Evolutionary conservation across 2,797 vertebrate species (phyloP).

Genomic region (Acrossocheilus wenchowensis): DNA sequence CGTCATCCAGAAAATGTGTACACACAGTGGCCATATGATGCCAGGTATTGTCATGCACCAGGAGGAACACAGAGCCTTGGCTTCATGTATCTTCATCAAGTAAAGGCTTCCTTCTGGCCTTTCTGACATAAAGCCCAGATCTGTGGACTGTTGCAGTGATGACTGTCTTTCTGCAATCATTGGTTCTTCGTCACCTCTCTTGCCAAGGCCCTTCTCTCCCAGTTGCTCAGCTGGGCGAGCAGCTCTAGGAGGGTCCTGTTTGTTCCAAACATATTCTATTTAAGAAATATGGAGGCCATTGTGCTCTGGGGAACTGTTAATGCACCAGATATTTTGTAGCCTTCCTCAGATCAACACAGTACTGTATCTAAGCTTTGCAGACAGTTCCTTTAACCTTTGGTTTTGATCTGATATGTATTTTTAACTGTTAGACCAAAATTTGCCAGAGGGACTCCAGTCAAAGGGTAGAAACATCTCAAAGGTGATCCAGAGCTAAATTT

Average conservation of each 20-base stretch:
- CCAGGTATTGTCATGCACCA: too few relatives aligned
- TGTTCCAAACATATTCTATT: neutral
- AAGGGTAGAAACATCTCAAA: neutral
- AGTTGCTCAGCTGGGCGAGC: neutral
- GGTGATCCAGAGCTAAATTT: neutral
- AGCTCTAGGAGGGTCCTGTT: neutral
- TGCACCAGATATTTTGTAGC: neutral
- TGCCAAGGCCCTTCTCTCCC: neutral
- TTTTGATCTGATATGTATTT: neutral
- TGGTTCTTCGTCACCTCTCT: neutral
- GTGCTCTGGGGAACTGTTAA: neutral
- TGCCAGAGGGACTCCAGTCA: neutral
- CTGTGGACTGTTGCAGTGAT: neutral
- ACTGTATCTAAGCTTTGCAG: neutral
- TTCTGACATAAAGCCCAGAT: neutral
- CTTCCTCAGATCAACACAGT: neutral
- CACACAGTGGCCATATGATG: too few relatives aligned
- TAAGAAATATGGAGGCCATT: neutral
- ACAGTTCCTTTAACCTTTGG: neutral
- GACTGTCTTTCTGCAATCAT: neutral
- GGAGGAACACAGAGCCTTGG: too few relatives aligned
- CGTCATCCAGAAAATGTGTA: too few relatives aligned
- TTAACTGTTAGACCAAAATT: neutral
- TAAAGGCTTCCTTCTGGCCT: neutral
- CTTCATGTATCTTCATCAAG: neutral